phyloP scores from a whole-genome alignment of 2,888 invertebrate genomes.

The Amphimallon solstitiale region DNA sequence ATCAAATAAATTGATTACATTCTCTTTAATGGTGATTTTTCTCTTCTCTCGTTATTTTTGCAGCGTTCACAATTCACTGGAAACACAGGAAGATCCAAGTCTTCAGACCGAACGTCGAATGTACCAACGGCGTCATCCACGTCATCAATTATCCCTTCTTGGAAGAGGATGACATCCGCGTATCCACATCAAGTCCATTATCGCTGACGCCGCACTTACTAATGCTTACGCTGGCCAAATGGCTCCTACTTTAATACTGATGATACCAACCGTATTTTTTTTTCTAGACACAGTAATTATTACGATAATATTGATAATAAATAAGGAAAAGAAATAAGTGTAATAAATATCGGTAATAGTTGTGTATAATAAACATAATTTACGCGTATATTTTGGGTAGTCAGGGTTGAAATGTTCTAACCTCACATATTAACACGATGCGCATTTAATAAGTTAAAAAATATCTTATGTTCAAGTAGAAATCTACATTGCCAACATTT shows the following conservation, averaged over 20 bases:
- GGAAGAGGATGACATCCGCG: slow-evolving; percentile 83
- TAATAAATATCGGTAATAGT: slow-evolving; percentile 23
- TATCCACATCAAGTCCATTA: slow-evolving; percentile 65
- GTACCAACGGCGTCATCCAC: slow-evolving; percentile 95
- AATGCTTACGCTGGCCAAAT: slow-evolving; percentile 61
- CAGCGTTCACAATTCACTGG: slow-evolving; percentile 89
- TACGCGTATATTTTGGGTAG: slow-evolving; percentile 25
- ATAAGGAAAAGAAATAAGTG: slow-evolving; percentile 19
- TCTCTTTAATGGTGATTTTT: background rate
- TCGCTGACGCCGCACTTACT: slow-evolving; percentile 58
- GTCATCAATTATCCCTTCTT: slow-evolving; percentile 91
- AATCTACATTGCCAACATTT: background rate
- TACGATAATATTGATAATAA: slow-evolving; percentile 12
- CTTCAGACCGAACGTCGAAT: slow-evolving; percentile 91
- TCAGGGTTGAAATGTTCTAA: slow-evolving; percentile 35
- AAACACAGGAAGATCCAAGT: slow-evolving; percentile 85
- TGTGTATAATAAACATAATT: slow-evolving; percentile 16
- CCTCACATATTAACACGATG: background rate
- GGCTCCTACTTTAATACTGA: slow-evolving; percentile 57
- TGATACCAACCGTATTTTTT: background rate
- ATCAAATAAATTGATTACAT: too few relatives aligned
- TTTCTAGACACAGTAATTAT: slow-evolving; percentile 33
- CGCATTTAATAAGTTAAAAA: background rate
- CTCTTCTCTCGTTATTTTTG: slow-evolving; percentile 47
- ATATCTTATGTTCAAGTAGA: background rate